A percentile compares a stretch with the other conserved stretches of the same genome.
Evolutionary conservation across 2,888 invertebrate genomes (phyloP).

Genomic region (Volucella bombylans): DNA sequence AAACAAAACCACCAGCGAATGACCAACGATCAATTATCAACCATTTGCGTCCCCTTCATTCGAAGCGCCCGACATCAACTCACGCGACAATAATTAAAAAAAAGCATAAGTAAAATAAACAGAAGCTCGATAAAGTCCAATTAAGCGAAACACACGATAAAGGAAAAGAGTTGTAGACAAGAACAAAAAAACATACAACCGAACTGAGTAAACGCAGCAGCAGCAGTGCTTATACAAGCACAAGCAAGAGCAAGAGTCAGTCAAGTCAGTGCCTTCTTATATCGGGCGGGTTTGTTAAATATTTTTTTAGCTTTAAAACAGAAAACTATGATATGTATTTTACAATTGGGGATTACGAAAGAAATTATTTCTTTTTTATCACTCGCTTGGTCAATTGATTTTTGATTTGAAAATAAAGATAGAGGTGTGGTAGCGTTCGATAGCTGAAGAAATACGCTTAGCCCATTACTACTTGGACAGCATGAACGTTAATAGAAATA

Average conservation of each 20-base stretch:
- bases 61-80: constrained; percentile 58
- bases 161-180: constrained; percentile 4
- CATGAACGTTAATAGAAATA: neutral
- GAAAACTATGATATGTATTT: neutral
- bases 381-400: too few species aligned
- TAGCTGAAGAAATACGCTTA: neutral
- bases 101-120: neutral
- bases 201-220: constrained; percentile 13
- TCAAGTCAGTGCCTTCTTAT: neutral
- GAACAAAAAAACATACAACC: constrained; percentile 20
- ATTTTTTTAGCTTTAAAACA: neutral
- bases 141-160: constrained; percentile 52
- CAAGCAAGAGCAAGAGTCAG: neutral
- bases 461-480: neutral
- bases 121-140: constrained; percentile 49
- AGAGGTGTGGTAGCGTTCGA: neutral
- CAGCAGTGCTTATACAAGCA: neutral
- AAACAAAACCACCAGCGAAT: constrained; percentile 33
- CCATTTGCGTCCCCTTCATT: constrained; percentile 31
- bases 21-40: constrained; percentile 49
- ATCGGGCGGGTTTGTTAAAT: too few species aligned
- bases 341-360: neutral
- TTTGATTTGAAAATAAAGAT: neutral
- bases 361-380: neutral
- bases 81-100: constrained; percentile 48